Percentiles rank a stretch among this genome's conserved stretches.
These are phyloP conservation scores for Atherix ibis DNA, from an alignment of 2,888 invertebrate genomes.

Conservation along the genomic window DNA sequence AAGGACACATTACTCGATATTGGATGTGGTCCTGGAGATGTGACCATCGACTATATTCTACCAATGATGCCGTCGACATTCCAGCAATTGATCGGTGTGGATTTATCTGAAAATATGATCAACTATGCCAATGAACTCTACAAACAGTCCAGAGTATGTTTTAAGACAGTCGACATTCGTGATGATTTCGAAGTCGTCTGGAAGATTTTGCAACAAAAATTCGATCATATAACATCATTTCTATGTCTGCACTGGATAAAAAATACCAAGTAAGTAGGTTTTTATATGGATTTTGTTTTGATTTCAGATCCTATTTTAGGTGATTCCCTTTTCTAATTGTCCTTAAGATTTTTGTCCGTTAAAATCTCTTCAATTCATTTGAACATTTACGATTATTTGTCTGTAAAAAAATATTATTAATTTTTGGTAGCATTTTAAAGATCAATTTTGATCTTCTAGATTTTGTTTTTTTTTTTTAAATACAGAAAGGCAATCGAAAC, in stretches of 20 bases:
- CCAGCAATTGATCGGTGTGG: conserved; percentile 39
- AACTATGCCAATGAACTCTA: conserved; percentile 39
- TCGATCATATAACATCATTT: conserved; percentile 52
- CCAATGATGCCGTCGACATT: conserved; percentile 38
- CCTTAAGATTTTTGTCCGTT: too few species aligned
- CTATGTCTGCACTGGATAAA: conserved; percentile 61
- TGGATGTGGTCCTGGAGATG: conserved; percentile 52
- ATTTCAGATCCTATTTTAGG: conserved; percentile 1
- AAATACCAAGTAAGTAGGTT: conserved; percentile 51
- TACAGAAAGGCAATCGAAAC: conserved; percentile 43
- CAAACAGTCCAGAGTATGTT: conserved; percentile 30
- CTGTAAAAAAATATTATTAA: too few species aligned
- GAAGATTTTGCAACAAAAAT: conserved; percentile 28
- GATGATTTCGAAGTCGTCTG: conserved; percentile 16
- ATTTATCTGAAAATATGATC: conserved; percentile 50
- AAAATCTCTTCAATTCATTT: too few species aligned
- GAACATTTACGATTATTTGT: too few species aligned
- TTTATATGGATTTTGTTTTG: conserved; percentile 14
- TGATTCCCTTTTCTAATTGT: too few species aligned
- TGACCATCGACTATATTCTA: conserved; percentile 40
- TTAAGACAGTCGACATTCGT: conserved; percentile 37
- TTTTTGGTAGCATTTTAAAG: too few species aligned
- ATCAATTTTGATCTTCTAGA: too few species aligned
- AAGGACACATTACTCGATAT: conserved; percentile 40
- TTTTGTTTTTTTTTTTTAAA: conserved; percentile 17